Conservation (phyloP, 2,797 vertebrate genomes). For the Heteromormyrus szaboi region DNA sequence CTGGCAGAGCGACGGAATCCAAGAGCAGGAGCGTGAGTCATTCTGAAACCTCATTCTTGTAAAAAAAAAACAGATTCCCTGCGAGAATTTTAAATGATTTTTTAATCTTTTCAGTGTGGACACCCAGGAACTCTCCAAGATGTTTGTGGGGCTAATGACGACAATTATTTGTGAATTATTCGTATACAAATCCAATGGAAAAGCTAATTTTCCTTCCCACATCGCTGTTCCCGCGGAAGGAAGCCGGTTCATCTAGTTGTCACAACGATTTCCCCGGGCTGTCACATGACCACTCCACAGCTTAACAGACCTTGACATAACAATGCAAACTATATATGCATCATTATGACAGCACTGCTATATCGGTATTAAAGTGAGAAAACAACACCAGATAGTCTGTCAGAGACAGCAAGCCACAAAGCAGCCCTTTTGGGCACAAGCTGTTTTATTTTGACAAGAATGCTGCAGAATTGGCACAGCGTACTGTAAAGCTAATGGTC, state of each 20-base stretch:
- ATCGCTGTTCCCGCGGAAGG: background rate
- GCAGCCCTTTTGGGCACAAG: background rate
- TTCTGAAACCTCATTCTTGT: background rate
- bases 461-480: background rate
- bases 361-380: background rate
- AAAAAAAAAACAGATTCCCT: slow-evolving; percentile 11
- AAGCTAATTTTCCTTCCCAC: background rate
- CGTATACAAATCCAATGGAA: background rate
- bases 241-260: background rate
- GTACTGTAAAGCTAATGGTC: background rate
- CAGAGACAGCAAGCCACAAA: background rate
- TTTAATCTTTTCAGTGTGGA: background rate
- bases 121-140: background rate
- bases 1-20: background rate
- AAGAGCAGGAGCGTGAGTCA: background rate
- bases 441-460: background rate
- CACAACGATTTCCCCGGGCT: background rate
- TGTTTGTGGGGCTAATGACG: background rate
- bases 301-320: background rate
- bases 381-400: background rate
- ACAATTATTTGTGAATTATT: background rate
- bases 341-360: slow-evolving; percentile 8
- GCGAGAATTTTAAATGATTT: background rate
- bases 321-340: background rate
- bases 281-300: background rate